A percentile compares a stretch with the other conserved stretches of the same genome.
These are phyloP conservation scores for Delia radicum DNA, from an alignment of 1,140 invertebrate species.

Conservation along the genomic window DNA sequence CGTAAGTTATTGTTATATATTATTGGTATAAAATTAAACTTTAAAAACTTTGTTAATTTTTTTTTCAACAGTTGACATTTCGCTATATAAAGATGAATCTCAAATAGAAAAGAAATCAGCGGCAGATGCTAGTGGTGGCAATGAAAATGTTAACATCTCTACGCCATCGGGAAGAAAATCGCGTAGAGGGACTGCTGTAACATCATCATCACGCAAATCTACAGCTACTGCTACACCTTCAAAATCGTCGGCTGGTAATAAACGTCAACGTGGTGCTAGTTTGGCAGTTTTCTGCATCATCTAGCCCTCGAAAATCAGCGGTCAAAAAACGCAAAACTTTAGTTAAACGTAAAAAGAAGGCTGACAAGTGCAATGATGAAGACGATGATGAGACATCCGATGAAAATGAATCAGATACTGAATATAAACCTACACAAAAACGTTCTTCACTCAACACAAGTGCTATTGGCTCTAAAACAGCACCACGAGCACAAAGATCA, in stretches of 20 bases:
- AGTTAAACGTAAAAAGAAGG: constrained; percentile 20
- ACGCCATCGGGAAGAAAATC: neutral
- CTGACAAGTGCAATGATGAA: constrained; percentile 25
- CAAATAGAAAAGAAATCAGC: constrained; percentile 62
- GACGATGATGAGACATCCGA: constrained; percentile 24
- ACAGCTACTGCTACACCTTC: neutral
- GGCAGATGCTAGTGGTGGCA: neutral
- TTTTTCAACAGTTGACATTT: constrained; percentile 68
- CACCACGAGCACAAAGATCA: constrained; percentile 30
- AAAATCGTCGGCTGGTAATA: neutral
- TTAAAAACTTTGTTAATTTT: neutral
- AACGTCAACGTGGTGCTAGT: constrained; percentile 10
- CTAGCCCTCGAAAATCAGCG: constrained; percentile 12
- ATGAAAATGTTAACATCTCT: neutral
- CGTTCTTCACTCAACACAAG: neutral
- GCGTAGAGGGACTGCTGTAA: neutral
- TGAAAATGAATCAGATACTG: constrained; percentile 28
- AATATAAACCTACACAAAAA: constrained; percentile 34
- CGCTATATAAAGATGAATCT: constrained; percentile 75
- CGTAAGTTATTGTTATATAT: constrained; percentile 62
- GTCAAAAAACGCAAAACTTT: constrained; percentile 30
- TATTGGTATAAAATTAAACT: neutral
- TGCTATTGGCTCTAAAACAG: constrained; percentile 22
- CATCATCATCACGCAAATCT: neutral
- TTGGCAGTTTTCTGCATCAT: neutral